Evolutionary conservation across 2,113 vertebrate species (phyloP).

Genomic region (Notechis scutatus): DNA sequence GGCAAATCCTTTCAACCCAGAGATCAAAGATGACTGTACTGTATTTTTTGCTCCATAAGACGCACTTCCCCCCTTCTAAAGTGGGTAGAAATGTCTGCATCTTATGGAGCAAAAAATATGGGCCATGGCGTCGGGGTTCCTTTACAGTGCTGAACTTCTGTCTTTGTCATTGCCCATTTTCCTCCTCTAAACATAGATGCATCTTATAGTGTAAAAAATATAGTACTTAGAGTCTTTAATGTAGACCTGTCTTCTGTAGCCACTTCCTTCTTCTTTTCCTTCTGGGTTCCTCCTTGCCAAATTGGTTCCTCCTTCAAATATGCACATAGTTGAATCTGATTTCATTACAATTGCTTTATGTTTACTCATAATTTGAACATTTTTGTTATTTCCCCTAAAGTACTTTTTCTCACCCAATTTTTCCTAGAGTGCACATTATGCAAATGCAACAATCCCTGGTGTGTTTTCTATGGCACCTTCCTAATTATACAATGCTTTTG

Average conservation of each 20-base stretch:
- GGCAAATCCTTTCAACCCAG: neutral
- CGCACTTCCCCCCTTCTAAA: no score
- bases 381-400: neutral
- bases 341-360: neutral
- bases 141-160: no score
- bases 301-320: neutral
- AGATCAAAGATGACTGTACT: neutral
- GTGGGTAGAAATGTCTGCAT: no score
- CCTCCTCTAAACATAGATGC: no score
- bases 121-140: no score
- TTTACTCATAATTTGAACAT: neutral
- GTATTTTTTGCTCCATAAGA: no score
- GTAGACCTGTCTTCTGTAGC: neutral
- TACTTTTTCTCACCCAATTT: neutral
- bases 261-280: neutral
- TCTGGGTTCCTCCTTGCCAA: neutral
- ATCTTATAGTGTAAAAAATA: no score
- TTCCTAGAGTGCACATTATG: neutral
- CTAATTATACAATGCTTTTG: neutral
- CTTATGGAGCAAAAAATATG: no score
- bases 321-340: neutral
- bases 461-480: neutral
- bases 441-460: neutral
- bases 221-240: neutral
- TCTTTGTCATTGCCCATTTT: no score